Conservation (phyloP, 2,888 invertebrate species). For the Amiota communis region DNA sequence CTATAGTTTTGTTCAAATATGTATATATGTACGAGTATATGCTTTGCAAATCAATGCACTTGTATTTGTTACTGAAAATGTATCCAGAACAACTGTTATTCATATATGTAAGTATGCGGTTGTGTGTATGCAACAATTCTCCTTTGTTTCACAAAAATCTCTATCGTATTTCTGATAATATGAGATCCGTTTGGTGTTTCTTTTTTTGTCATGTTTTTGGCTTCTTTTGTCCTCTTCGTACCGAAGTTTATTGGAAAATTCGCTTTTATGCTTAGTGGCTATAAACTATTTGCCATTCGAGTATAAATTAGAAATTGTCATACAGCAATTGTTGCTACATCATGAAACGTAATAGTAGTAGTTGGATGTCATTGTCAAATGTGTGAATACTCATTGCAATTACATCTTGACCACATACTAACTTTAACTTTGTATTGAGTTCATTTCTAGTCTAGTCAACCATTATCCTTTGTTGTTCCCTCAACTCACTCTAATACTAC, state of each 20-base stretch:
- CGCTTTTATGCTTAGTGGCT: conserved; percentile 4
- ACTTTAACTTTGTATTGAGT: too few species aligned
- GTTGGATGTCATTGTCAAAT: too few species aligned
- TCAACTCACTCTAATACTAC: too few species aligned
- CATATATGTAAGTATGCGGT: background rate
- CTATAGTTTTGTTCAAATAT: background rate
- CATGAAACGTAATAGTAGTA: too few species aligned
- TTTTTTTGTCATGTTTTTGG: background rate
- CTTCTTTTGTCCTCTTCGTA: background rate
- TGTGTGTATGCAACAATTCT: background rate
- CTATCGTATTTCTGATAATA: background rate
- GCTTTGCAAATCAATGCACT: too few species aligned
- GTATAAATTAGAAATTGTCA: background rate
- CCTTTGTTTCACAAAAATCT: background rate
- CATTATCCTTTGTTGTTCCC: too few species aligned
- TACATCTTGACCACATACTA: too few species aligned
- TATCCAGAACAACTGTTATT: background rate
- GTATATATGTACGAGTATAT: too few species aligned
- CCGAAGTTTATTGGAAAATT: background rate
- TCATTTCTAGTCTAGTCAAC: too few species aligned
- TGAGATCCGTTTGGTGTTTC: background rate
- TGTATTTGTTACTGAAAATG: background rate
- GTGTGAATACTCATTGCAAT: too few species aligned
- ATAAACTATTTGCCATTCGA: background rate
- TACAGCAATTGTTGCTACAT: background rate